Percentiles rank a stretch among this genome's conserved stretches.
phyloP scores from a whole-genome alignment of 1,140 invertebrate species.

The Penaeus chinensis region DNA sequence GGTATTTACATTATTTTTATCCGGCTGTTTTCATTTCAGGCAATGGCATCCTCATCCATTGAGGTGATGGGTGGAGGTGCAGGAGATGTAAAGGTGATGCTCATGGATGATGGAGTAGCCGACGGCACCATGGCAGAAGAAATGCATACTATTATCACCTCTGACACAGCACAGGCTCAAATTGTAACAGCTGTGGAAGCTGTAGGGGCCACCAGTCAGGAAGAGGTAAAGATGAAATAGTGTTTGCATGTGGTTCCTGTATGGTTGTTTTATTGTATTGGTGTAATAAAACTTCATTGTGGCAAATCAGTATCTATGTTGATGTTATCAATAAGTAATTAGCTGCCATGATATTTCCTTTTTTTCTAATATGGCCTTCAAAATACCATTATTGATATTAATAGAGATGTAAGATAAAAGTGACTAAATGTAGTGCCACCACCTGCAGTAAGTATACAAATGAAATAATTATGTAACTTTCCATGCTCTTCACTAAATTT shows the following conservation, averaged over 20 bases:
- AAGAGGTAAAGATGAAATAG: conserved; percentile 4
- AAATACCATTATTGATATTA: no score
- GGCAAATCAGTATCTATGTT: no score
- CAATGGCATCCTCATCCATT: conserved; percentile 60
- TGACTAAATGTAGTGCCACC: no score
- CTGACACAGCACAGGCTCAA: conserved; percentile 11
- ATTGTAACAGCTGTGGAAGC: background rate
- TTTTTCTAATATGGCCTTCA: no score
- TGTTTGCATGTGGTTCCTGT: background rate
- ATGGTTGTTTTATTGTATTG: background rate
- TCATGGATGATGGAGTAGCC: conserved; percentile 34
- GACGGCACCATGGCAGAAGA: conserved; percentile 33
- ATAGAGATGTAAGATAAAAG: no score
- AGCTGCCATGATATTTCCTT: no score
- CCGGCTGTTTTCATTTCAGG: background rate
- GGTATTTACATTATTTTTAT: background rate
- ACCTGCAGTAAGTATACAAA: no score
- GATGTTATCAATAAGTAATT: no score
- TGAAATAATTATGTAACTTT: no score
- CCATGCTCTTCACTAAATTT: no score
- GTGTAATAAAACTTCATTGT: no score
- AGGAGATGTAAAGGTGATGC: conserved; percentile 46
- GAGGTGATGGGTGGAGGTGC: conserved; percentile 53
- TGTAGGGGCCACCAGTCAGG: background rate
- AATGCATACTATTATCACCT: conserved; percentile 38